Base-by-base conservation (phyloP, 2,797 vertebrate genomes). In the Bradypus variegatus region DNA sequence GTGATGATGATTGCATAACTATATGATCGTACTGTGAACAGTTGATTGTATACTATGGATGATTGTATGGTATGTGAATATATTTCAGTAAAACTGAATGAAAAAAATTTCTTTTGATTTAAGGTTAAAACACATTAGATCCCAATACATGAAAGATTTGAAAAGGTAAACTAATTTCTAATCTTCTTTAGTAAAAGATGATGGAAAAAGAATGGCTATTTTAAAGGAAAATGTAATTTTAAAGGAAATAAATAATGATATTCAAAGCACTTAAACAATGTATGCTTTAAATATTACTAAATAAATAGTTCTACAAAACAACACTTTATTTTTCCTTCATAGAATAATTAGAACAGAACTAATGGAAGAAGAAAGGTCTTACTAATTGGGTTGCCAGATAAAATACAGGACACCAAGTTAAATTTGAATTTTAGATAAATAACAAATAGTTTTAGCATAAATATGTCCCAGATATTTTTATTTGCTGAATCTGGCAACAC, bases 221-320 rank as follows among this genome's bases (percentile, higher is more conserved):
- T 92, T 86, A 67, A 90, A 88, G n/a, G 15, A 9, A 92, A 93
- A 83, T 75, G 2, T 58, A 69, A 93, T 86, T 92, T 86, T 88
- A 91, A 91, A 85, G 23, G 62, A 45, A 80, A 23, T 23, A 85
- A 82, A 53, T 53, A 6, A 62, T 67, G 79, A 48, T 36, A 89
- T n/a, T 75, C 83, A 70, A 86, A 12, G 50, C 45, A 86, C 48
- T 86, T 65, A 94, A 75, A 50, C 36, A 89, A 78, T 88, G 60
- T 76, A 50, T 53, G 29, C 75, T 77, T 77, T 77, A 53, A 77
- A 70, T 86, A 48, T 15, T 72, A 82, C 5, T 78, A 25, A 94
- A 86, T 48, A 15, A 62, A 41, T 82, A 85, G 82, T 93, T 89
- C 53, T 45, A 33, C 5, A 75, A 15, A 91, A 58, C 2, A 23